Evolutionary conservation across 1,140 invertebrate genomes (phyloP), one percentile per base, ranked within the genome.

Genomic region (Polyergus mexicanus): DNA sequence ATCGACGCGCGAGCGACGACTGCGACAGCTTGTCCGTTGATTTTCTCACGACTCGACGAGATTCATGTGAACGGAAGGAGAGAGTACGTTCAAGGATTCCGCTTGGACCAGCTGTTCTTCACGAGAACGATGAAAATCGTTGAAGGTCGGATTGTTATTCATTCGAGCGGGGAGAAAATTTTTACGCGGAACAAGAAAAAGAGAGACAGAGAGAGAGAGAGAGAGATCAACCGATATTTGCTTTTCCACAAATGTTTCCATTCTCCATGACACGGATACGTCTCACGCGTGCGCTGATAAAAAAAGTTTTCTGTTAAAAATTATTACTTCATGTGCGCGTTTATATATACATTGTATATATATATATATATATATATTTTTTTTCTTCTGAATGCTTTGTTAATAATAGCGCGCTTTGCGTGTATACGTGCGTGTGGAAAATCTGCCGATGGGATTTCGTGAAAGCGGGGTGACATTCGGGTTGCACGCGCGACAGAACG

Each of bases 401-500:
- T 80, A 71, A 80, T 71, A 80, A 80, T 71, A 41, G 22, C 28
- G 51, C 13, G 10, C 6, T 25, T 6, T 63, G 16, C 7, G 19
- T 13, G 22, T 22, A 22, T 25, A 25, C 25, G n/a, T 22, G 41
- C 35, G 41, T 41, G 58, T 22, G 56, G 58, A 77, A 77, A 77
- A 65, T 65, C 35, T 35, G 47, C 35, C 65, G 76, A 80, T 68
- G n/a, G 76, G 77, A 80, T 80, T 80, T 71, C 47, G 25, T 28
- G 44, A 80, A 80, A 80, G 56, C 77, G 35, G 77, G 47, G 77
- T 71, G 77, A 80, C 77, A 80, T 56, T 80, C 77, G 63, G 77
- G 58, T 68, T 80, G 65, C 77, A 80, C 77, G 47, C 65, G 77
- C 65, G 77, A 41, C 51, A 56, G 65, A 69, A 69, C 16, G 65